Conservation (phyloP, 2,113 vertebrate genomes). For the Eudyptes chrysolophus region DNA sequence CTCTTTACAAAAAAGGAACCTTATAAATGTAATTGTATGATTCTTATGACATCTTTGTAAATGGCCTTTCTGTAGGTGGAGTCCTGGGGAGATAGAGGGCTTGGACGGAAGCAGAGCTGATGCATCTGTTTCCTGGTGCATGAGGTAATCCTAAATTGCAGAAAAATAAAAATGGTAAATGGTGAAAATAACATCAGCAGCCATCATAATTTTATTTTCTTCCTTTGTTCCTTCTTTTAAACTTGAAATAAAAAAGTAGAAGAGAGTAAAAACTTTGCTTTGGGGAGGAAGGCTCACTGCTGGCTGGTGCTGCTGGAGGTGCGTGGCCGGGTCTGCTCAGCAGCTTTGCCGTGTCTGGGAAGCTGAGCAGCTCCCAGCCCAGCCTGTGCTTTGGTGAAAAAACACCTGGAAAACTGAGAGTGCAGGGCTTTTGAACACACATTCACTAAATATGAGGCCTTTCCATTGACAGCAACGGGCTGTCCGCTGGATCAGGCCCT, state of each 20-base stretch:
- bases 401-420: background rate
- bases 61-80: background rate
- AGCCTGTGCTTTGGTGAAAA: background rate
- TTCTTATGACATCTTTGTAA: slow-evolving; percentile 15
- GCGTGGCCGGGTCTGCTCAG: background rate
- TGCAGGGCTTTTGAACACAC: background rate
- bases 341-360: background rate
- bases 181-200: background rate
- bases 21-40: background rate
- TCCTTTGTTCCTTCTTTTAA: background rate
- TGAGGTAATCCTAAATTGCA: background rate
- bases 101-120: background rate
- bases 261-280: background rate
- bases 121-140: background rate
- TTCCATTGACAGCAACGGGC: background rate
- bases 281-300: background rate
- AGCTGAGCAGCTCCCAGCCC: background rate
- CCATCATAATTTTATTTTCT: background rate
- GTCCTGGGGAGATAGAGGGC: background rate
- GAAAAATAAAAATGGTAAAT: background rate
- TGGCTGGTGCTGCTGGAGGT: background rate
- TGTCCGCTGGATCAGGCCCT: background rate
- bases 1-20: background rate
- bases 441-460: background rate
- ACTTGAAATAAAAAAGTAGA: background rate